These are phyloP conservation scores for Diaphora mendica DNA, from an alignment of 2,888 invertebrate genomes.

Conservation along the genomic window DNA sequence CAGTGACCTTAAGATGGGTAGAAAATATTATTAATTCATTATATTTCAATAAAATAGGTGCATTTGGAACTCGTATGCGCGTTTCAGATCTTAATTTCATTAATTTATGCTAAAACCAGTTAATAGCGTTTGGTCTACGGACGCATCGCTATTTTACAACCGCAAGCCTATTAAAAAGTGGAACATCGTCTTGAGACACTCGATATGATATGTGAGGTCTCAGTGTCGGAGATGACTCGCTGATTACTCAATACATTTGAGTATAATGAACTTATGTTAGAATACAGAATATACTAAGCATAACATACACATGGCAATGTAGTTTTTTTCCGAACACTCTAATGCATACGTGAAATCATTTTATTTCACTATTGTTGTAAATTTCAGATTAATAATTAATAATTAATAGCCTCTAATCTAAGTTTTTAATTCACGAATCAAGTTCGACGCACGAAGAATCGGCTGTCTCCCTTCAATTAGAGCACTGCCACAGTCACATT, in stretches of 20 bases:
- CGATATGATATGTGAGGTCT: slow-evolving; percentile 37
- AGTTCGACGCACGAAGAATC: neutral
- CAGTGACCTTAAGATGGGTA: neutral
- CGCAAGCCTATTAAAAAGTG: slow-evolving; percentile 52
- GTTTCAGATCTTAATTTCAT: neutral
- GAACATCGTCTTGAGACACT: slow-evolving; percentile 53
- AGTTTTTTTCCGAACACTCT: no score
- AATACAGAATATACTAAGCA: no score
- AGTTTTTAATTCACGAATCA: neutral
- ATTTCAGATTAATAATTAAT: neutral
- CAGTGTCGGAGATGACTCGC: slow-evolving; percentile 39
- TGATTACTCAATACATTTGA: neutral
- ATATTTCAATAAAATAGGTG: neutral
- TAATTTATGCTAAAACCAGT: slow-evolving; percentile 20
- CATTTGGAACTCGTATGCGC: neutral
- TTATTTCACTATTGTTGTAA: neutral
- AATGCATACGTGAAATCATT: no score
- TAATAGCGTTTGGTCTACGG: slow-evolving; percentile 21
- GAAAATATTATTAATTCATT: neutral
- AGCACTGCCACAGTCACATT: neutral
- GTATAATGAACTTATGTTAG: neutral
- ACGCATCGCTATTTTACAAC: slow-evolving; percentile 48
- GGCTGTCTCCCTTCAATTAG: neutral
- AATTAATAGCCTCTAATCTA: neutral
- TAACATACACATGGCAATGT: no score